phyloP scores from a whole-genome alignment of 2,113 vertebrate species.

The Ceyx margarethae region DNA sequence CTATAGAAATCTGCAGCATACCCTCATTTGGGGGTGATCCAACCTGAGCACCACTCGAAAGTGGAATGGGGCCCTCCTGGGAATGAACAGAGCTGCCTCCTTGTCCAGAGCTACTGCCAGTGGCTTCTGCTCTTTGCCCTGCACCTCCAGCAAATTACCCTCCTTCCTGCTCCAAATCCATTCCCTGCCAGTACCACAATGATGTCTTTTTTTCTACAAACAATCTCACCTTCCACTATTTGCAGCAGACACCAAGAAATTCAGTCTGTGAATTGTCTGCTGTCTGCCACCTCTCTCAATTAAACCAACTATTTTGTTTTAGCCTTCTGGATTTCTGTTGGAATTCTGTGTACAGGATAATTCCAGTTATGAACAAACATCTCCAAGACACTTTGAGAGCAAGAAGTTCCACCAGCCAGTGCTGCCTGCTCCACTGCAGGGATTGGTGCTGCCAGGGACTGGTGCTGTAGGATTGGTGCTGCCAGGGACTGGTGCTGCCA shows the following conservation, averaged over 20 bases:
- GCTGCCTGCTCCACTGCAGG: constrained; percentile 55
- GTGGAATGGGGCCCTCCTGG: not conserved
- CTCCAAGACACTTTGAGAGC: constrained; percentile 66
- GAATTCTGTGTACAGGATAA: constrained; percentile 56
- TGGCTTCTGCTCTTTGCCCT: not conserved
- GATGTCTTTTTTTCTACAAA: not conserved
- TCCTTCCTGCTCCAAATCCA: not conserved
- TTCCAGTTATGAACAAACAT: constrained; percentile 62
- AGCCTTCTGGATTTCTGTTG: not conserved
- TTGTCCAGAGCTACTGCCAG: not conserved
- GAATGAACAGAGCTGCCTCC: not conserved
- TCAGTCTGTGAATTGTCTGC: not conserved
- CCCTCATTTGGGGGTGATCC: not conserved
- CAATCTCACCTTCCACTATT: not conserved
- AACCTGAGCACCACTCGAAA: not conserved
- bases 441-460: constrained; percentile 39
- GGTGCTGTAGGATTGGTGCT: too few relatives aligned
- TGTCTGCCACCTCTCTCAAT: not conserved
- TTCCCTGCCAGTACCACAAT: not conserved
- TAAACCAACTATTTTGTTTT: not conserved
- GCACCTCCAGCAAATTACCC: not conserved
- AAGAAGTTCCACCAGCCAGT: constrained; percentile 70
- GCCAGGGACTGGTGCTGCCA: constrained; percentile 70
- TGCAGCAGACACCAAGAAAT: not conserved
- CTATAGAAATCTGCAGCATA: not conserved